Base-by-base conservation (phyloP, 92 coral and sea anemone species). In the Zoanthus sansibaricus region DNA sequence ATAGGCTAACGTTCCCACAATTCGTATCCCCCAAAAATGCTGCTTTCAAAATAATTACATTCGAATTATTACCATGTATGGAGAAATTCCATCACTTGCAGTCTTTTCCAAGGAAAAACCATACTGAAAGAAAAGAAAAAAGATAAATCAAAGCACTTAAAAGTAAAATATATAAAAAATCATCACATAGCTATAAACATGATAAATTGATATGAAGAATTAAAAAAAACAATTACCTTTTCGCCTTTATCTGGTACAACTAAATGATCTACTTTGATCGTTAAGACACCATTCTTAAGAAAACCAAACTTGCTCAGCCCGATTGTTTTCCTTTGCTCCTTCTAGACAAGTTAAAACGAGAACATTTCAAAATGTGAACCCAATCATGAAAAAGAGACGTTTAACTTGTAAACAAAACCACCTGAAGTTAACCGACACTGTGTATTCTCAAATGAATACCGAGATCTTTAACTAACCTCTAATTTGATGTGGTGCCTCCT, bases 21-120 rank as follows among this genome's bases (percentile, higher is more conserved):
- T 4, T 37, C 42, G 4, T 0, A 37, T 37, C 4, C 42, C 4
- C 4, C 2, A 37, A 37, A 14, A 12, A 8, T 3, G 77, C 77
- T 72, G 77, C 49, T 25, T 18, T 44, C 18, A 62, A 20, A 62
- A 62, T 37, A 2, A 17, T 11, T 55, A 9, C 48, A 20, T 25
- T 6, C 30, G 51, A 14, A 9, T 42, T 33, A 89, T 84, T 87
- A 96, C 99, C 99, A 95, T 94, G 87, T 96, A 96, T 0, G 99
- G 94, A 49, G 99, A 95, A 66, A 96, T 92, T 6, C 99, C 99
- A 92, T 94, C 98, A 78, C 99, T 96, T 72, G 96, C 93, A 2
- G 99, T 96, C 84, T 93, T 96, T 80, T 94, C 98, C 72, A 96
- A 83, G 72, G 96, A 93, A 89, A 96, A 96, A 1, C 99, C 99